These are phyloP conservation scores for Bombylius major DNA, from an alignment of 2,888 invertebrate genomes.

Conservation along the genomic window DNA sequence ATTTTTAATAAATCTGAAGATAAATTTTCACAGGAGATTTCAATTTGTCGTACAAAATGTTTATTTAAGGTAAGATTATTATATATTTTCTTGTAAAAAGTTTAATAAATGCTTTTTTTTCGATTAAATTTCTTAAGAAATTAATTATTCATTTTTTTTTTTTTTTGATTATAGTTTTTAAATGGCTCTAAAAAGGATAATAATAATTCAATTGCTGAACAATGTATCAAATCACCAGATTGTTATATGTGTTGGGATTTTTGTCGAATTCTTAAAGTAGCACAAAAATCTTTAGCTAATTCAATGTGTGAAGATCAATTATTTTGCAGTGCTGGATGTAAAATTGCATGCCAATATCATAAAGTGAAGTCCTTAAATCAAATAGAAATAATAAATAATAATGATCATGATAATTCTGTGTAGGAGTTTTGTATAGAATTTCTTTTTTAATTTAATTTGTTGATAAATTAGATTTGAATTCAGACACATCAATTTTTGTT, in stretches of 20 bases:
- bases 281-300: constrained; percentile 1
- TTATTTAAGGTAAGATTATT: background rate
- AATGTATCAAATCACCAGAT: constrained; percentile 7
- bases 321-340: constrained; percentile 11
- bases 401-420: too few species aligned
- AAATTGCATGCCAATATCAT: constrained; percentile 9
- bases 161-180: constrained; percentile 5
- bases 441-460: too few species aligned
- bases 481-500: too few species aligned
- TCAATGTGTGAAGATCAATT: constrained; percentile 11
- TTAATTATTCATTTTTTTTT: background rate
- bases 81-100: background rate
- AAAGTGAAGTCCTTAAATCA: background rate
- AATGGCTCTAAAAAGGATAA: background rate
- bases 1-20: background rate
- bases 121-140: background rate
- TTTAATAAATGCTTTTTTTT: too few species aligned
- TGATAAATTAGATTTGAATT: too few species aligned
- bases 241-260: constrained; percentile 16
- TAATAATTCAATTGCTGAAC: background rate
- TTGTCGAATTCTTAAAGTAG: constrained; percentile 6
- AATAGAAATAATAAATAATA: background rate
- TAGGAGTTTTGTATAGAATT: too few species aligned
- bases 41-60: background rate
- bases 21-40: background rate